Percentiles rank a stretch among this genome's conserved stretches.
phyloP scores from a whole-genome alignment of 2,797 vertebrate genomes.

The Melanotaenia parkinsoni region DNA sequence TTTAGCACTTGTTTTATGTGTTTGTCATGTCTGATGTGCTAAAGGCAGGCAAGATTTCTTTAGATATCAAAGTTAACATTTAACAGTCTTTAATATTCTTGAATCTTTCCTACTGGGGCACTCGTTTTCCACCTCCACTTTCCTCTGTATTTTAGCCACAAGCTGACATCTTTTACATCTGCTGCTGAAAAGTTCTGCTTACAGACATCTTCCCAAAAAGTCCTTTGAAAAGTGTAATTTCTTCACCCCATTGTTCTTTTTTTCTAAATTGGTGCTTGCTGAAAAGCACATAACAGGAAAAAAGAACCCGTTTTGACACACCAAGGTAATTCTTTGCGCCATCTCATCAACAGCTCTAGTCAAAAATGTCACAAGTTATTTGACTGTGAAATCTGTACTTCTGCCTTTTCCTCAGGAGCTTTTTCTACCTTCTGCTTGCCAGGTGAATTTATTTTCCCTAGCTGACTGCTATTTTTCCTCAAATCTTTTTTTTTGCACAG shows the following conservation, averaged over 20 bases:
- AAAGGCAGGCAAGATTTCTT: not conserved
- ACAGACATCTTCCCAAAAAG: conserved; percentile 44
- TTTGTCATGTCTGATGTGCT: not conserved
- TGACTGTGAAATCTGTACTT: conserved; percentile 71
- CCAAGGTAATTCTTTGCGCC: conserved; percentile 67
- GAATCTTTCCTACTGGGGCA: not conserved
- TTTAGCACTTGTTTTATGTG: not conserved
- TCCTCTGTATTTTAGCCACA: conserved; percentile 15
- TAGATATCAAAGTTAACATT: not conserved
- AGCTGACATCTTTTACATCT: conserved; percentile 5
- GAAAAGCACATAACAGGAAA: conserved; percentile 47
- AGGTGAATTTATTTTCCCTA: conserved; percentile 65
- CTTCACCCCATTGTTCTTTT: conserved; percentile 63
- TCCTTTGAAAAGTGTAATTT: conserved; percentile 62
- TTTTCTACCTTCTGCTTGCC: conserved; percentile 61
- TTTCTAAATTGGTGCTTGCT: conserved; percentile 60
- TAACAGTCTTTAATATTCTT: not conserved
- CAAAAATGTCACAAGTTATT: conserved; percentile 77
- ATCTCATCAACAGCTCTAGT: conserved; percentile 75
- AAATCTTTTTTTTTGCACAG: conserved; percentile 23
- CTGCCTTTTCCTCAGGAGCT: conserved; percentile 50
- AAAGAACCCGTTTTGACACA: conserved; percentile 71
- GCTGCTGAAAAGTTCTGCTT: conserved; percentile 20
- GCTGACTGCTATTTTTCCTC: conserved; percentile 46
- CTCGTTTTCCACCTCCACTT: not conserved